Conservation (phyloP, 2,888 invertebrate species). For the Lepeophtheirus nordmannii region DNA sequence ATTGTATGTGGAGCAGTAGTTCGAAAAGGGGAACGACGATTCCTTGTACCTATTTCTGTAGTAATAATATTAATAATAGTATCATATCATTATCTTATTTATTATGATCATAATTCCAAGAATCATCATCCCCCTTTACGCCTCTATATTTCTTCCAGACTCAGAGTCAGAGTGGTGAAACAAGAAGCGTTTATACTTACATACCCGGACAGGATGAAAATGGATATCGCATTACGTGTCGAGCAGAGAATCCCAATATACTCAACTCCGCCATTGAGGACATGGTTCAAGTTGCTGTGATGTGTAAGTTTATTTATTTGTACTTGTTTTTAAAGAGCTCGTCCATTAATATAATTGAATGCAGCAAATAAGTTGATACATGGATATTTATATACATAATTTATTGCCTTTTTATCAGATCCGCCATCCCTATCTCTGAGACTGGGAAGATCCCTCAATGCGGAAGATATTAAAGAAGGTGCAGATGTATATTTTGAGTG, state of each 20-base stretch:
- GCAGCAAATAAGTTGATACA: background rate
- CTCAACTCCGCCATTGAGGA: constrained; percentile 27
- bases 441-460: constrained; percentile 11
- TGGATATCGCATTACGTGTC: constrained; percentile 27
- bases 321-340: background rate
- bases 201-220: constrained; percentile 23
- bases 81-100: too few species aligned
- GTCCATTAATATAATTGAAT: background rate
- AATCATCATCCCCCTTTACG: too few species aligned
- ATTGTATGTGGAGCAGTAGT: too few species aligned
- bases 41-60: too few species aligned
- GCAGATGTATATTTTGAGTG: constrained; percentile 28
- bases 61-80: too few species aligned
- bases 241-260: constrained; percentile 26
- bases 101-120: too few species aligned
- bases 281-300: constrained; percentile 26
- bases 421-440: constrained; percentile 3
- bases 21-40: too few species aligned
- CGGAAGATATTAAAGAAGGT: constrained; percentile 23
- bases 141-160: background rate
- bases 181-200: background rate
- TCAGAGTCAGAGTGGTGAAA: background rate
- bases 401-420: constrained; percentile 11
- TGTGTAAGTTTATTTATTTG: constrained; percentile 26
- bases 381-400: background rate